Conservation (phyloP, 64 coral and sea anemone species). For the Pachyseris speciosa region DNA sequence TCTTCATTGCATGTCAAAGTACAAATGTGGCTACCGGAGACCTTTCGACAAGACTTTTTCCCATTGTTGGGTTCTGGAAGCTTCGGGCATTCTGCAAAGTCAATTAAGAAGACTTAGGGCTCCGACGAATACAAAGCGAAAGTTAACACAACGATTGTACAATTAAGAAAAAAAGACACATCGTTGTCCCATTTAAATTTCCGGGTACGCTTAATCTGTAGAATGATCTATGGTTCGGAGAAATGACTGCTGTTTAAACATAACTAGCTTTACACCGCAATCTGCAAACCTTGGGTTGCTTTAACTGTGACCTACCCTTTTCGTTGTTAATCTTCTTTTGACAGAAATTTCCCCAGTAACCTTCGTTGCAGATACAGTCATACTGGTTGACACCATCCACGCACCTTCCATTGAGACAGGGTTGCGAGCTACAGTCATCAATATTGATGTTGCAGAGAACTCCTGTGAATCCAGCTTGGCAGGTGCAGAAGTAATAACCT, state of each 20-base stretch:
- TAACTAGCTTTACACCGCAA: too few relatives aligned
- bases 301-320: background rate
- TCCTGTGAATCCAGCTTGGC: constrained; percentile 62
- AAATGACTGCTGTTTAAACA: too few relatives aligned
- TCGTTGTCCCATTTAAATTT: too few relatives aligned
- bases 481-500: background rate
- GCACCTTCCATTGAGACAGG: constrained; percentile 81
- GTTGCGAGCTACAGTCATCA: constrained; percentile 83
- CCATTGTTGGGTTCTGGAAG: constrained; percentile 34
- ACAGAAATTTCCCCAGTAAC: constrained; percentile 70
- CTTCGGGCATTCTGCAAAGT: background rate
- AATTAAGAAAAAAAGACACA: too few relatives aligned
- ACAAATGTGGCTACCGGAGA: constrained; percentile 2
- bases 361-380: constrained; percentile 76
- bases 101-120: background rate
- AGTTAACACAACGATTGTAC: too few relatives aligned
- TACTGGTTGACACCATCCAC: constrained; percentile 78
- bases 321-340: constrained; percentile 43
- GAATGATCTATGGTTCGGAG: too few relatives aligned
- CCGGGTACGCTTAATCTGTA: too few relatives aligned
- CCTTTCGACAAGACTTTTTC: background rate
- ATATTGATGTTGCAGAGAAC: constrained; percentile 89
- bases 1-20: constrained; percentile 27
- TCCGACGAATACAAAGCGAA: too few relatives aligned
- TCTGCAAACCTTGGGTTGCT: too few relatives aligned